Evolutionary conservation across 2,113 vertebrate species (phyloP).

Genomic region (Sapayoa aenigma): DNA sequence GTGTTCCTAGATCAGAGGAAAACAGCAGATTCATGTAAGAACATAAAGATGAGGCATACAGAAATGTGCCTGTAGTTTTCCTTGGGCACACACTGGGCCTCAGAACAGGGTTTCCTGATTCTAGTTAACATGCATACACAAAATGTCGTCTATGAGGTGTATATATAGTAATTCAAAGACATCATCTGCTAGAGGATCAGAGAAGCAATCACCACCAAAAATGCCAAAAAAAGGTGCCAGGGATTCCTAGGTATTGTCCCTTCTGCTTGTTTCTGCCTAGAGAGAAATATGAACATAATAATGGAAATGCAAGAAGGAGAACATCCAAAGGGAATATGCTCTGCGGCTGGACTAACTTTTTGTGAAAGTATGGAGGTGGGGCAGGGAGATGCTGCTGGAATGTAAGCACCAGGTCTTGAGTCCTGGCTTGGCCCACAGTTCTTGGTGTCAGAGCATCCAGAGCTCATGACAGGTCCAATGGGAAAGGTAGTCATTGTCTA

Average conservation of each 20-base stretch:
- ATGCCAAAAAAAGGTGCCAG: neutral
- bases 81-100: neutral
- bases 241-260: neutral
- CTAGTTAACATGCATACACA: neutral
- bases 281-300: neutral
- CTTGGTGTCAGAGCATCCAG: neutral
- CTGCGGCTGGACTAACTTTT: neutral
- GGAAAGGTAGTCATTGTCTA: neutral
- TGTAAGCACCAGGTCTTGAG: accelerated
- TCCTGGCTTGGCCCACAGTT: neutral
- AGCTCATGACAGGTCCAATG: accelerated
- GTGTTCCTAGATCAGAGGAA: neutral
- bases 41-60: neutral
- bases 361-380: neutral
- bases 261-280: neutral
- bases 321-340: neutral
- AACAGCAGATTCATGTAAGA: neutral
- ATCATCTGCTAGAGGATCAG: neutral
- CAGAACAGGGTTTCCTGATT: neutral
- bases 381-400: neutral
- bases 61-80: neutral
- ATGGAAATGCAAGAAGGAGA: neutral
- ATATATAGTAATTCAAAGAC: neutral
- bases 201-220: neutral
- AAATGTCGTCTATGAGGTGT: neutral